Evolutionary conservation across 2,888 invertebrate genomes (phyloP), one percentile per base, ranked within the genome.

Genomic region (Erannis defoliaria): DNA sequence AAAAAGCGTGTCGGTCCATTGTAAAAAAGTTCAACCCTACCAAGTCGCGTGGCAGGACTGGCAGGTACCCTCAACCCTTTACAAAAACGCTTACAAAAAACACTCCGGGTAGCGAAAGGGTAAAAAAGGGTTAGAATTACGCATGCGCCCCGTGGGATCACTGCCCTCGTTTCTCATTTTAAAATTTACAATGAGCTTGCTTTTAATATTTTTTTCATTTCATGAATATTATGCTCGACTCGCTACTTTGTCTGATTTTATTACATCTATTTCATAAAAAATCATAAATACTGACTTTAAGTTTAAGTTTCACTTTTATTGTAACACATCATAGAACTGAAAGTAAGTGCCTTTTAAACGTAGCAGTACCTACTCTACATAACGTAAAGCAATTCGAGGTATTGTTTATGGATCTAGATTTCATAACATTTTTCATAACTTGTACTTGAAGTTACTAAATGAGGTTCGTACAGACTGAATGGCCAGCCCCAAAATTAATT

Each of bases 41-140:
- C 70, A 73, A 81, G 85, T 84, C 86, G 85, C 85, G 88, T 85
- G 85, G 90, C 93, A 93, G 93, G 85, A 84, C 88, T 85, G 85
- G 90, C 93, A 93, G 93, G 93, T 93, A 93, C 90, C 88, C 86
- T 86, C 88, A 92, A 92, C 90, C 90, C 92, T 89, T 90, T 92
- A 90, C 78, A 89, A 89, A 90, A 90, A 89, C 83, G 85, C 86
- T 86, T 84, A 90, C 82, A 90, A 93, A 92, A 92, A 89, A 91
- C 80, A 77, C 85, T 85, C 85, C 74, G 91, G 89, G 89, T 86
- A 85, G 78, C 85, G 87, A 91, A 92, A 88, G 91, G 91, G 90
- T 90, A 87, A 90, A 91, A 89, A 92, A 91, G 93, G 93, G 92
- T 92, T 91, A 87, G 73, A 82, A 85, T 85, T 88, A 89, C 93